Conservation (phyloP, 2,888 invertebrate species). For the Germaria angustata region DNA sequence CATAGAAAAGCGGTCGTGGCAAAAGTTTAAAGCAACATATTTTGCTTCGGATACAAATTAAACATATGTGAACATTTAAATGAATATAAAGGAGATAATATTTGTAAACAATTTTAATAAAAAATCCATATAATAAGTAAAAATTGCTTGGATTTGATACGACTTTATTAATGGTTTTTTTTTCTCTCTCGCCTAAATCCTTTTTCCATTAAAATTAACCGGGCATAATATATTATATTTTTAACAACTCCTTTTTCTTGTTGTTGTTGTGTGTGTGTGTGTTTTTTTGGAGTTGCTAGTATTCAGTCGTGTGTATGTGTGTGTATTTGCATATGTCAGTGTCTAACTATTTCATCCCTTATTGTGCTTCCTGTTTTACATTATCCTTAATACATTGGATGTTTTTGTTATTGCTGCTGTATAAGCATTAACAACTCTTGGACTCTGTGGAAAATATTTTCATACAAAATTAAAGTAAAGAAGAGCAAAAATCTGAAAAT, state of each 20-base stretch:
- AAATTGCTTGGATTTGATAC: not conserved
- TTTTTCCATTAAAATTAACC: slow-evolving; percentile 35
- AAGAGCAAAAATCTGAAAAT: not conserved
- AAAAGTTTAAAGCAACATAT: not conserved
- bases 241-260: slow-evolving; percentile 15
- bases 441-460: slow-evolving; percentile 43
- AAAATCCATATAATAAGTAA: not conserved
- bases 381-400: slow-evolving; percentile 52
- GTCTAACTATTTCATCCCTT: slow-evolving; percentile 63
- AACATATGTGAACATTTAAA: not conserved
- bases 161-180: slow-evolving; percentile 11
- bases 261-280: slow-evolving; percentile 34
- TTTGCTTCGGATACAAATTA: not conserved
- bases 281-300: slow-evolving; percentile 33
- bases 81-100: not conserved
- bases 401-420: slow-evolving; percentile 37
- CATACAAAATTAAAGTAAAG: slow-evolving; percentile 8
- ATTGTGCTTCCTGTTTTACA: slow-evolving; percentile 53
- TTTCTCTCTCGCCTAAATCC: not conserved
- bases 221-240: slow-evolving; percentile 14
- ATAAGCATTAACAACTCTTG: slow-evolving; percentile 32
- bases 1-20: slow-evolving; percentile 40
- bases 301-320: slow-evolving; percentile 2
- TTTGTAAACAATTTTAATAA: not conserved
- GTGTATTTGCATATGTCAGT: slow-evolving; percentile 25